Conservation (phyloP, 2,113 vertebrate genomes). For the Falco punctatus region DNA sequence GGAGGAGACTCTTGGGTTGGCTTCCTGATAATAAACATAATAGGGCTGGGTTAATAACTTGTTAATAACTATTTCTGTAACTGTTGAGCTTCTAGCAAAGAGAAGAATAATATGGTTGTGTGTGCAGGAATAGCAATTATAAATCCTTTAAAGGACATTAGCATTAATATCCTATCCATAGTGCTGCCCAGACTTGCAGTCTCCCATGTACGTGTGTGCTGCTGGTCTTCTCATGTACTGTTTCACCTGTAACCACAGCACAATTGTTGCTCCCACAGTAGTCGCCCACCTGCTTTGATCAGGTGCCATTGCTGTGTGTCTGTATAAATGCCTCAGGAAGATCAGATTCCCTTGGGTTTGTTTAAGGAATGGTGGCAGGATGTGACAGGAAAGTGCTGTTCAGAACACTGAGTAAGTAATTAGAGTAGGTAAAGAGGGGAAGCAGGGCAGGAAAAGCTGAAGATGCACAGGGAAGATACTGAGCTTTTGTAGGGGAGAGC, state of each 20-base stretch:
- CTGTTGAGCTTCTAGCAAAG: not conserved
- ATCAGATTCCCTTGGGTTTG: not conserved
- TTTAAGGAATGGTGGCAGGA: not conserved
- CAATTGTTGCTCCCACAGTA: not conserved
- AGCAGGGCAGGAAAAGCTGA: not conserved
- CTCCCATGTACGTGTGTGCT: not conserved
- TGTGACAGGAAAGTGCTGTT: constrained; percentile 22
- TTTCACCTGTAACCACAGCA: not conserved
- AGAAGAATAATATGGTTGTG: not conserved
- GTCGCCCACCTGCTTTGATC: constrained; percentile 5
- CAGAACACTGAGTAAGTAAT: not conserved
- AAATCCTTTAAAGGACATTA: not conserved
- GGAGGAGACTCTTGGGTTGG: not conserved
- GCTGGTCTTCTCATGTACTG: not conserved
- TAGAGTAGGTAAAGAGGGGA: not conserved
- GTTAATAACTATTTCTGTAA: not conserved
- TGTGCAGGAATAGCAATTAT: not conserved
- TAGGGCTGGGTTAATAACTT: not conserved
- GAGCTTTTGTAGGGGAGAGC: not conserved
- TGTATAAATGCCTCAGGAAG: not conserved
- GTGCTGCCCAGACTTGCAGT: not conserved
- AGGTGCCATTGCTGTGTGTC: not conserved
- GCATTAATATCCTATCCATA: not conserved
- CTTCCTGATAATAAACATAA: not conserved
- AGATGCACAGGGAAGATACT: not conserved